Evolutionary conservation across 1,140 invertebrate species (phyloP).

Genomic region (Saxidomus purpurata): DNA sequence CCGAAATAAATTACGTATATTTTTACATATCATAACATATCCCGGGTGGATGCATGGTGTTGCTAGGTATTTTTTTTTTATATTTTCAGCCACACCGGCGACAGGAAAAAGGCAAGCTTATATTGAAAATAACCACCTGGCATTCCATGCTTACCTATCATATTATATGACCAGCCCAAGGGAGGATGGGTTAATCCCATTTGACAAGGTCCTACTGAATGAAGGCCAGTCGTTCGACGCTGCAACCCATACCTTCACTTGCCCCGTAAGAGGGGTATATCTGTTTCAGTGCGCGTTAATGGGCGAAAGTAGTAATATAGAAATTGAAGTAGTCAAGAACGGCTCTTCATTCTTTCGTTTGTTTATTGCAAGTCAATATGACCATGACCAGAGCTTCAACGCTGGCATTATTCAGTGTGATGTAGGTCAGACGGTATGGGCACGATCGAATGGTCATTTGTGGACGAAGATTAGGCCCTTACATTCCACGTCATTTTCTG

Average conservation of each 20-base stretch:
- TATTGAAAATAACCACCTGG: too few species aligned
- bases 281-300: slow-evolving; percentile 29
- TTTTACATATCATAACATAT: too few species aligned
- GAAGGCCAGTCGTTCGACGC: neutral
- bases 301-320: neutral
- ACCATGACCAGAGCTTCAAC: slow-evolving; percentile 21
- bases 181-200: too few species aligned
- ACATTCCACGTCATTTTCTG: slow-evolving; percentile 8
- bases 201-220: slow-evolving; percentile 7
- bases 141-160: too few species aligned
- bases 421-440: neutral
- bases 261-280: slow-evolving; percentile 12
- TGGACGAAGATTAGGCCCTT: neutral
- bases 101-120: too few species aligned
- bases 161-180: too few species aligned
- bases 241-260: neutral
- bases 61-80: too few species aligned
- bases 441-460: neutral
- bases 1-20: too few species aligned
- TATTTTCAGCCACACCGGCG: too few species aligned
- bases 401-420: neutral
- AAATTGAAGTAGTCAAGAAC: slow-evolving; percentile 13
- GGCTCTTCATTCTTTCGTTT: neutral
- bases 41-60: too few species aligned
- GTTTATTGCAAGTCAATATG: slow-evolving; percentile 1